Conservation (phyloP, 2,113 vertebrate genomes). For the Pseudolaguvia tuberculata region DNA sequence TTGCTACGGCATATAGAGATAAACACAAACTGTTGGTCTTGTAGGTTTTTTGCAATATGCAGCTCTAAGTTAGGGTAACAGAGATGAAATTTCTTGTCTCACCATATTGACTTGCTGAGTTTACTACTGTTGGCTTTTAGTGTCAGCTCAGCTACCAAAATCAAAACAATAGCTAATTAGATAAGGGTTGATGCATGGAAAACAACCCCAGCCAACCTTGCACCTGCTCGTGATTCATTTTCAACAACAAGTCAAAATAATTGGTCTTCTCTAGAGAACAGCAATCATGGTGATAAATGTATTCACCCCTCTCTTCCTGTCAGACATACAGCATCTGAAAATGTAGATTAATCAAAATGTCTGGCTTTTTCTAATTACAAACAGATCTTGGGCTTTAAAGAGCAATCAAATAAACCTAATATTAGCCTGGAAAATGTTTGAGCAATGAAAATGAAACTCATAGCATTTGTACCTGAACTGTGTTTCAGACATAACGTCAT, state of each 20-base stretch:
- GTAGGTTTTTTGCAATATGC: neutral
- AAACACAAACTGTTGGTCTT: too few relatives aligned
- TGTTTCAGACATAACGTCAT: conserved; percentile 1
- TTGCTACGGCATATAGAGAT: too few relatives aligned
- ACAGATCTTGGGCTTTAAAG: neutral
- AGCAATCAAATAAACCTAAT: neutral
- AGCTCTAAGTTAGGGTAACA: neutral
- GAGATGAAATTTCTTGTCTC: too few relatives aligned
- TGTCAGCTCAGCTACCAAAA: neutral
- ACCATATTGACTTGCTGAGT: neutral
- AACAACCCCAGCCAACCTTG: neutral
- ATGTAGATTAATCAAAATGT: neutral
- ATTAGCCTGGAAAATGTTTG: neutral
- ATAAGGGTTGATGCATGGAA: neutral
- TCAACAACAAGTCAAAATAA: conserved; percentile 5
- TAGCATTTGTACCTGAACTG: neutral
- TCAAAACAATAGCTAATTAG: neutral
- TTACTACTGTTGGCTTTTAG: neutral
- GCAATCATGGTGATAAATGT: neutral
- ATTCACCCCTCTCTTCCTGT: neutral
- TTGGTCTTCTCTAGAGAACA: neutral
- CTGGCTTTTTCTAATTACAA: neutral
- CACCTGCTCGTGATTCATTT: conserved; percentile 4
- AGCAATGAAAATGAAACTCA: neutral
- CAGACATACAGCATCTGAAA: neutral